Evolutionary conservation across 2,797 vertebrate species (phyloP), one percentile per base, ranked within the genome.

Genomic region (Galago senegalensis): DNA sequence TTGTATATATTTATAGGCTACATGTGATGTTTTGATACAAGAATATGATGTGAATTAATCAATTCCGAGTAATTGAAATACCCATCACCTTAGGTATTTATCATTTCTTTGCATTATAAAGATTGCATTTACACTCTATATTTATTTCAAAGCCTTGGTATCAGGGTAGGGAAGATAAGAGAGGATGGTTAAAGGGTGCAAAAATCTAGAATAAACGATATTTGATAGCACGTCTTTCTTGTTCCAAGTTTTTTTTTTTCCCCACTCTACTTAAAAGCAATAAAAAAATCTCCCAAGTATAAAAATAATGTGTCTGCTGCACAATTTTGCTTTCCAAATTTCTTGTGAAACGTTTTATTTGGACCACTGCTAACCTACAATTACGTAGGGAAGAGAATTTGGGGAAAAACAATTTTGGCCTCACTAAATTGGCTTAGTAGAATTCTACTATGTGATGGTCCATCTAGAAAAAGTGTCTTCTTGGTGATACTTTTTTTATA

Each of bases 221-320:
- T 67, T 67, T n/a, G 31, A 67, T 25, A 18, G 31, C 17, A n/a
- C 31, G 18, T 73, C 25, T 73, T n/a, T 56, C 29, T 53, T 72
- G 3, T 3, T 77, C 13, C 5, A 37, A 70, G 25, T 31, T 89
- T 89, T 34, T 65, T 11, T 23, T 89, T 85, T 40, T 63, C 8
- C 18, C 20, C 20, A 76, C 21, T 8, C 3, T 3, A 21, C 5
- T 84, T 91, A 29, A 73, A 72, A 94, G 87, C 27, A 87, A 83
- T 53, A 21, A 65, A 53, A 93, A 46, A 40, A 27, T 5, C 6
- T 84, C 70, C 17, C 12, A 58, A 65, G 11, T 69, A 7, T 21
- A 88, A 93, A 96, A 94, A 75, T 86, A 84, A 81, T 67, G 40
- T 70, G 43, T 89, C 75, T 83, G 13, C 29, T 92, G n/a, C 23